Percentiles rank a stretch among this genome's conserved stretches.
These are phyloP conservation scores for Orycteropus afer DNA, from an alignment of 2,113 vertebrate species.

Conservation along the genomic window DNA sequence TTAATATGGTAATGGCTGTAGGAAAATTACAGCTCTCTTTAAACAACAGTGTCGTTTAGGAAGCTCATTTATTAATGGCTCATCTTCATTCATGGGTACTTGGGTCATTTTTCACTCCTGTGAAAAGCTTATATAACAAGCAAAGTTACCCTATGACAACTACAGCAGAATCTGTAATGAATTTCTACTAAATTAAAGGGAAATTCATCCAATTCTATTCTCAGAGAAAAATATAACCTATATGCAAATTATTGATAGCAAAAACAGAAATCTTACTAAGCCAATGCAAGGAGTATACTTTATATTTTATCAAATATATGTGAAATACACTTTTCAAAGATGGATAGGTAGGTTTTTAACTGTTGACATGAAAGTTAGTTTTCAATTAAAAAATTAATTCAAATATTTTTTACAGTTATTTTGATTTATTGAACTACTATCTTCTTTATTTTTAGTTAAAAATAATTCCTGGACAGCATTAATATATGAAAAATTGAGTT, in stretches of 20 bases:
- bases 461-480: background rate
- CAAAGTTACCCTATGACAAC: conserved; percentile 29
- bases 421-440: background rate
- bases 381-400: background rate
- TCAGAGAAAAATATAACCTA: background rate
- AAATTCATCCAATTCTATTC: background rate
- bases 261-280: background rate
- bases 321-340: background rate
- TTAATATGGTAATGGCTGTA: background rate
- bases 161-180: background rate
- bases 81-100: conserved; percentile 9
- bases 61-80: background rate
- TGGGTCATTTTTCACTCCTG: background rate
- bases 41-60: background rate
- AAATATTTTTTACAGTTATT: background rate
- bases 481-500: background rate
- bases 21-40: conserved; percentile 20
- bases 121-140: conserved; percentile 13
- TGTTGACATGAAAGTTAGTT: background rate
- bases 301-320: background rate
- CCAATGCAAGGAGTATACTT: background rate
- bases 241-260: background rate
- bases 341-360: background rate
- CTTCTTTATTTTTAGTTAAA: background rate
- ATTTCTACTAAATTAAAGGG: background rate